Evolutionary conservation across 2,888 invertebrate species (phyloP).

Genomic region (Spilarctia lutea): DNA sequence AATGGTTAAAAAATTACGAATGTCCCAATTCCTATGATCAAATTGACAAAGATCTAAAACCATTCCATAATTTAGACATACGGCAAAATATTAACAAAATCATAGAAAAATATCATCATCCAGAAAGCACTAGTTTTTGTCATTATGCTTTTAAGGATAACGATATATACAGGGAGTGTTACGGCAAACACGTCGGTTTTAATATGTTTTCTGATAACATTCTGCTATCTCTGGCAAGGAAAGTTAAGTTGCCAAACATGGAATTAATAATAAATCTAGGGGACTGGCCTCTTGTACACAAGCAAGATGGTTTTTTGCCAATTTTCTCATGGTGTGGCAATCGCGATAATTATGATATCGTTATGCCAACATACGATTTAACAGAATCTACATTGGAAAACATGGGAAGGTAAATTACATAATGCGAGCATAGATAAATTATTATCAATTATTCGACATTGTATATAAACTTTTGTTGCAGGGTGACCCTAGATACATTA

Average conservation of each 20-base stretch:
- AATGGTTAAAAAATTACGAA: slow-evolving; percentile 90
- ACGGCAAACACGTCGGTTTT: slow-evolving; percentile 98
- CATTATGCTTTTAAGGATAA: slow-evolving; percentile 95
- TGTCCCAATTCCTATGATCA: slow-evolving; percentile 89
- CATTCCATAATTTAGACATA: slow-evolving; percentile 91
- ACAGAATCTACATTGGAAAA: slow-evolving; percentile 96
- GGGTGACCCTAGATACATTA: slow-evolving; percentile 95
- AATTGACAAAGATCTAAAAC: slow-evolving; percentile 90
- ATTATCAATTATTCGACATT: neutral
- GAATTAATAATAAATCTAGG: slow-evolving; percentile 97
- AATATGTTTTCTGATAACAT: slow-evolving; percentile 98
- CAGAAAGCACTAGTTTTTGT: slow-evolving; percentile 94
- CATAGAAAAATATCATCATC: slow-evolving; percentile 90
- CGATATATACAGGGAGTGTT: slow-evolving; percentile 94
- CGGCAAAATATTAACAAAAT: slow-evolving; percentile 88
- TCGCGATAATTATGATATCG: slow-evolving; percentile 93
- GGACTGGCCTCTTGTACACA: slow-evolving; percentile 95
- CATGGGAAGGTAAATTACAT: slow-evolving; percentile 91
- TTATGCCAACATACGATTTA: slow-evolving; percentile 98
- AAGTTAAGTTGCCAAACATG: slow-evolving; percentile 93
- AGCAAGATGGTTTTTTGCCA: slow-evolving; percentile 88
- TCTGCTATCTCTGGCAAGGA: slow-evolving; percentile 92
- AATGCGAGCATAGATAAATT: neutral
- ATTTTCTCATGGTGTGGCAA: slow-evolving; percentile 99
- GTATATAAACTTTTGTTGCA: slow-evolving; percentile 63